phyloP scores from a whole-genome alignment of 2,113 vertebrate genomes.

The Antechinus stuartii region DNA sequence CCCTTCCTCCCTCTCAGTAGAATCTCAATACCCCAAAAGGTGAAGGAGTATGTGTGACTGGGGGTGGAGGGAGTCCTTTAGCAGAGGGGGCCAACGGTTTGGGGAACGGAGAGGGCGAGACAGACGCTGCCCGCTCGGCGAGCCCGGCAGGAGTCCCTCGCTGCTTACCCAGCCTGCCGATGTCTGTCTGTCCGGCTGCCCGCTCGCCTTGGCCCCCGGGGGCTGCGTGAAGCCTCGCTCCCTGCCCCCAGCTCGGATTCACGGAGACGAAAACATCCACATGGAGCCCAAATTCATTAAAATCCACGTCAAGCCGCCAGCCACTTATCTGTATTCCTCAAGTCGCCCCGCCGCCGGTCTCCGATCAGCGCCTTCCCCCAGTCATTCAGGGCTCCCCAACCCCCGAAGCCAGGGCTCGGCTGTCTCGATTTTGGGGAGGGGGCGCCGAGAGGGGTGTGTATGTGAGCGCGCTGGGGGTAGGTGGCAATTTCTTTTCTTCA shows the following conservation, averaged over 20 bases:
- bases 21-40: not conserved
- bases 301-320: constrained; percentile 71
- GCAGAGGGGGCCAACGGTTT: constrained; percentile 5
- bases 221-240: constrained; percentile 44
- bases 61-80: not conserved
- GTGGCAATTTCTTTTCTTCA: constrained; percentile 3
- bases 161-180: constrained; percentile 71
- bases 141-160: not conserved
- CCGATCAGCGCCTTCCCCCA: constrained; percentile 32
- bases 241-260: constrained; percentile 58
- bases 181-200: constrained; percentile 29
- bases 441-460: constrained; percentile 57
- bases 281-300: constrained; percentile 62
- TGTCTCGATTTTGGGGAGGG: constrained; percentile 38
- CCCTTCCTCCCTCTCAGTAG: not conserved
- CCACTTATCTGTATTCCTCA: constrained; percentile 74
- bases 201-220: constrained; percentile 27
- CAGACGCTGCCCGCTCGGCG: not conserved
- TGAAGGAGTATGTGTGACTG: not conserved
- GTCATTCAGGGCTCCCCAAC: constrained; percentile 14
- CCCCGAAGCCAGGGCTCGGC: constrained; percentile 42
- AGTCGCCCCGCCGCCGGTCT: constrained; percentile 49
- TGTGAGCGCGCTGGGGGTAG: constrained; percentile 14
- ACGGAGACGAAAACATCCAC: constrained; percentile 74
- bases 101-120: constrained; percentile 30